A percentile compares a stretch with the other conserved stretches of the same genome.
phyloP scores from a whole-genome alignment of 2,797 vertebrate species.

The Ceryle rudis region DNA sequence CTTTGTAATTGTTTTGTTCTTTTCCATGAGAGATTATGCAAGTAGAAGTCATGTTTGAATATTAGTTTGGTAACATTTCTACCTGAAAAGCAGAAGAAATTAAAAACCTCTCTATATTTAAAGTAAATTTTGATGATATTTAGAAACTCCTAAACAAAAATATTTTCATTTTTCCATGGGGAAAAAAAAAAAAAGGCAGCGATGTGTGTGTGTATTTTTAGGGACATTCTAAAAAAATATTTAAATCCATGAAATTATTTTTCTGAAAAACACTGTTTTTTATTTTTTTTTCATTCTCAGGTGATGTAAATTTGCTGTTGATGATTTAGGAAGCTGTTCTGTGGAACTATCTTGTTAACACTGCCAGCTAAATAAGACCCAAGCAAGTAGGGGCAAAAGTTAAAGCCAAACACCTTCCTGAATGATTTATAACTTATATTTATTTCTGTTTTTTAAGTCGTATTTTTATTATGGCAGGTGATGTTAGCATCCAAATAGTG shows the following conservation, averaged over 20 bases:
- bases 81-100: neutral
- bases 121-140: neutral
- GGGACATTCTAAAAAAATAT: neutral
- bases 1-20: neutral
- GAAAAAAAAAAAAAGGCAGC: too few species aligned
- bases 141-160: neutral
- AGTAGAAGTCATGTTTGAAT: neutral
- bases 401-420: neutral
- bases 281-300: neutral
- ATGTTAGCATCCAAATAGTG: neutral
- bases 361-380: neutral
- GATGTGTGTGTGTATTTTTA: neutral
- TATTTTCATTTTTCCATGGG: rapidly evolving
- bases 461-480: neutral
- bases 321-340: neutral
- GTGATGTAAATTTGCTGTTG: neutral
- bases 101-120: neutral
- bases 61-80: neutral
- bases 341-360: neutral
- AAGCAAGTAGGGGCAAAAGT: neutral
- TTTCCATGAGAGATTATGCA: neutral
- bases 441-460: neutral
- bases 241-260: neutral
- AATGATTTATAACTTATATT: neutral
- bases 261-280: neutral